Evolutionary conservation across 2,113 vertebrate genomes (phyloP).

Genomic region (Dicaeum eximium): DNA sequence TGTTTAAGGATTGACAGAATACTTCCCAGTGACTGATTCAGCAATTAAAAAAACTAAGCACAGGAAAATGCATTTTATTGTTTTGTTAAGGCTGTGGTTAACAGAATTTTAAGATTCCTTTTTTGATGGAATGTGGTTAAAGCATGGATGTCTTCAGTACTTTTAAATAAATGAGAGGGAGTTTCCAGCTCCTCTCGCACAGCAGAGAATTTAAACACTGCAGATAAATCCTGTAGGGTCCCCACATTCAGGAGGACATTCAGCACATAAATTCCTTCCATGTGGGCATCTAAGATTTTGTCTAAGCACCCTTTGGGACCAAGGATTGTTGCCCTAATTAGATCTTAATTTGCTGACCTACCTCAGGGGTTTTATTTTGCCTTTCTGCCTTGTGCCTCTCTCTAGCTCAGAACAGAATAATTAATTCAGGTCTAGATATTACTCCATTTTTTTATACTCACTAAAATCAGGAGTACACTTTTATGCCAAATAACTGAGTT

Average conservation of each 20-base stretch:
- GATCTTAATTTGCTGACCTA: not conserved
- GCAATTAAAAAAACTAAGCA: not conserved
- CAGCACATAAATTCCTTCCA: fast-evolving
- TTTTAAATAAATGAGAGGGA: not conserved
- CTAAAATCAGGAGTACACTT: not conserved
- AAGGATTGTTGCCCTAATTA: not conserved
- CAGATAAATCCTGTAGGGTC: not conserved
- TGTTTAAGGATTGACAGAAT: not conserved
- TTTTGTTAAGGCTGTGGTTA: not conserved
- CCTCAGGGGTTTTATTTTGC: not conserved
- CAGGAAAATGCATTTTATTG: not conserved
- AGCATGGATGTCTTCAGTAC: not conserved
- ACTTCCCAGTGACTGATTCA: not conserved
- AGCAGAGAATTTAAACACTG: not conserved
- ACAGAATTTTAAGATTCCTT: not conserved
- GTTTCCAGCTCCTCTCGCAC: not conserved
- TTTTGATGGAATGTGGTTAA: not conserved
- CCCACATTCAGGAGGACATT: not conserved
- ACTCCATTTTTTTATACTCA: not conserved
- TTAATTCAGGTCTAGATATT: not conserved
- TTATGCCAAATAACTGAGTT: not conserved
- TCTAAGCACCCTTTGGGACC: not conserved
- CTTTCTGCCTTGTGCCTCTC: not conserved
- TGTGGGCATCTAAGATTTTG: not conserved
- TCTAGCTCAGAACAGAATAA: not conserved